Evolutionary conservation across 1,140 invertebrate genomes (phyloP).

Genomic region (Aethina tumida): DNA sequence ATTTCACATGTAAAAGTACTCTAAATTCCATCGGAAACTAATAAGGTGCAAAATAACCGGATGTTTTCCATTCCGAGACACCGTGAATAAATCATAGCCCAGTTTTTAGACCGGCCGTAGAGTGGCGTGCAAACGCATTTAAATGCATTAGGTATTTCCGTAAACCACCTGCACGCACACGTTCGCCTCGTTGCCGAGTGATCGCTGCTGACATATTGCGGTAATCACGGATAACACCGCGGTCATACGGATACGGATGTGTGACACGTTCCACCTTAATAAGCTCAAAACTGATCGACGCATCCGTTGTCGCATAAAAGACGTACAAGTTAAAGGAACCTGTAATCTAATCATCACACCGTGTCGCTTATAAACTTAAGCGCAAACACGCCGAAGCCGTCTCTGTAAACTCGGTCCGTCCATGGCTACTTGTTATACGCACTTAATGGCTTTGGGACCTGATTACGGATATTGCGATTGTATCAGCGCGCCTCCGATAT

Average conservation of each 20-base stretch:
- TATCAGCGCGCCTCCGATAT: too few species aligned
- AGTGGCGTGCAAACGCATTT: conserved; percentile 1
- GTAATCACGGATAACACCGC: not conserved
- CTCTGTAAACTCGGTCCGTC: too few species aligned
- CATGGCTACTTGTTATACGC: too few species aligned
- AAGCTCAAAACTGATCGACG: not conserved
- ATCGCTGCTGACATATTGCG: not conserved
- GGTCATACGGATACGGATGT: not conserved
- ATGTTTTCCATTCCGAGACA: not conserved
- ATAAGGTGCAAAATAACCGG: not conserved
- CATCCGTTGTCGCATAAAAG: not conserved
- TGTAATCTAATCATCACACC: not conserved
- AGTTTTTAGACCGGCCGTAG: not conserved
- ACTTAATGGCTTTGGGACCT: too few species aligned
- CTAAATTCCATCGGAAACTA: not conserved
- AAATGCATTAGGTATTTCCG: conserved; percentile 1
- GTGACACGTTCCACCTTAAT: conserved; percentile 1
- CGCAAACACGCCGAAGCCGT: too few species aligned
- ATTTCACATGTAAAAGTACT: too few species aligned
- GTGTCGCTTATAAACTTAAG: too few species aligned
- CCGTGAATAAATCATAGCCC: not conserved
- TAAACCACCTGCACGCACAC: not conserved
- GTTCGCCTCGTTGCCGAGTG: not conserved
- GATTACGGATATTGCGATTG: too few species aligned
- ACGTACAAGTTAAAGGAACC: not conserved